Base-by-base conservation (phyloP, 1,140 invertebrate species). In the Drosophila sp. region DNA sequence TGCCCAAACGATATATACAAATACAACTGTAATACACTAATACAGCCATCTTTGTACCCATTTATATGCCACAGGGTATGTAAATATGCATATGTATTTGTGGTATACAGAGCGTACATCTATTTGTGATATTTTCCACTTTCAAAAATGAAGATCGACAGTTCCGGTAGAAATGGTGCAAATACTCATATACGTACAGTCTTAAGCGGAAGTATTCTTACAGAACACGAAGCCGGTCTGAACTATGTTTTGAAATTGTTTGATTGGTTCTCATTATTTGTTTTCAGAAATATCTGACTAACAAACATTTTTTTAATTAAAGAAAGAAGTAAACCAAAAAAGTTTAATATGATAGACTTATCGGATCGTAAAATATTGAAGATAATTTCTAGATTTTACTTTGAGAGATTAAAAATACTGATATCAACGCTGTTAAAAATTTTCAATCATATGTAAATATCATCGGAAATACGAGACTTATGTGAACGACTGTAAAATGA, bases 131-230 rank as follows among this genome's bases (percentile, higher is more conserved):
- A 59, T 59, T 65, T 73, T 80, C 69, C 76, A 89, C 69, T 89
- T 76, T 84, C 64, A 75, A 89, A 89, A 89, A 89, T 89, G 83
- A 89, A 89, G 83, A 89, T 89, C 84, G 83, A 89, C 83, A 89
- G 83, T 89, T 89, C 83, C 83, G 83, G 83, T 84, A 72, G 50
- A 50, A 67, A 67, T 80, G 67, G 45, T 66, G 48, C 51, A 53
- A 36, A 61, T 51, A 66, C 34, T 45, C 45, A 38, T 27, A 61
- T 21, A 46, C 40, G 38, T 56, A 57, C 54, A 62, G 50, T 53
- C 50, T 7, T 53, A n/a, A 14, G 7, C 32, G 18, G 2, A 36
- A 53, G 50, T 53, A 53, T 53, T 18, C 9, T 32, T 14, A 38
- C 32, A 27, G 13, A n/a, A 13, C 21, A 21, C 4, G 21, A 2